These are phyloP conservation scores for Hydropotes inermis DNA, from an alignment of 2,113 vertebrate genomes.

Conservation along the genomic window DNA sequence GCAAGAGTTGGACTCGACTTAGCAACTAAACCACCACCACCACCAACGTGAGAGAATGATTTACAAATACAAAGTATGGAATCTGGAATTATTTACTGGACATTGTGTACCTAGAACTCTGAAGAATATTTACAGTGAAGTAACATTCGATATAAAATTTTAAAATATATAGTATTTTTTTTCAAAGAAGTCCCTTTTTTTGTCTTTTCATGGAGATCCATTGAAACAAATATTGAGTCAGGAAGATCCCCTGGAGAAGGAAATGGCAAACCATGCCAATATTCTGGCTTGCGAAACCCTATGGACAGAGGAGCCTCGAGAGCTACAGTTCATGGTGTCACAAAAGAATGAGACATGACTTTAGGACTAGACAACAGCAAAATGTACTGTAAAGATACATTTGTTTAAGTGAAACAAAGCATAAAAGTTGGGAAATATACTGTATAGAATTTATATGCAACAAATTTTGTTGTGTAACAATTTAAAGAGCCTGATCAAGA, in stretches of 20 bases:
- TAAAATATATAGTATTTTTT: neutral
- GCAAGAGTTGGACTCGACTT: neutral
- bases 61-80: neutral
- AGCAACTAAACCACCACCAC: neutral
- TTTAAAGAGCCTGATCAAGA: neutral
- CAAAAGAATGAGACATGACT: neutral
- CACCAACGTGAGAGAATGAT: neutral
- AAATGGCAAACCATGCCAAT: neutral
- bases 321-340: neutral
- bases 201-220: neutral
- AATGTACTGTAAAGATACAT: neutral
- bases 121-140: neutral
- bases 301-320: rapidly evolving
- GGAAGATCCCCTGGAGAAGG: neutral
- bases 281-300: neutral
- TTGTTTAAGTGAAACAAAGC: neutral
- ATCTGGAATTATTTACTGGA: neutral
- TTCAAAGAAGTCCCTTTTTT: neutral
- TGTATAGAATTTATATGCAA: neutral
- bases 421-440: neutral
- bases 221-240: neutral
- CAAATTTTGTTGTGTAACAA: neutral
- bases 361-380: neutral
- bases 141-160: neutral
- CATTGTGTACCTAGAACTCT: neutral